Conservation (phyloP, 2,113 vertebrate species). For the Pholis gunnellus region DNA sequence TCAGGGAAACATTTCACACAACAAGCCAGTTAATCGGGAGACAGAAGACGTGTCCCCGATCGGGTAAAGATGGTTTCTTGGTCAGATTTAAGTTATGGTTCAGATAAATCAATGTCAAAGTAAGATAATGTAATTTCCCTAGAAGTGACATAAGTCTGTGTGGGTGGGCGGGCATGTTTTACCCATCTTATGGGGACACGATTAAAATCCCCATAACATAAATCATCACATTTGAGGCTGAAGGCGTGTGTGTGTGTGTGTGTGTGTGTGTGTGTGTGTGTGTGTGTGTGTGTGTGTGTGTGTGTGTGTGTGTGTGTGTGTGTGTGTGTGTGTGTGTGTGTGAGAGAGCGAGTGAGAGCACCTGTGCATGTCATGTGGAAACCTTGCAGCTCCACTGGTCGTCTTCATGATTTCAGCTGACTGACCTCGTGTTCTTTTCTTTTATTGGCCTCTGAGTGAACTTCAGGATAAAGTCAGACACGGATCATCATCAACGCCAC, state of each 20-base stretch:
- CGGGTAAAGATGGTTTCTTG: no score
- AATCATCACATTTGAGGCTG: no score
- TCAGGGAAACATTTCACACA: background rate
- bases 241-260: background rate
- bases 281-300: no score
- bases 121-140: no score
- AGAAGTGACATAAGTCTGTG: no score
- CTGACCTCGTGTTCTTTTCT: background rate
- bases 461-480: background rate
- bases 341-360: background rate
- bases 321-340: no score
- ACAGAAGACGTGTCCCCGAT: background rate
- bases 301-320: no score
- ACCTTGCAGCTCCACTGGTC: no score
- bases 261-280: conserved; percentile 5
- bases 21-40: background rate
- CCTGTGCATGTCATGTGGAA: background rate
- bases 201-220: no score
- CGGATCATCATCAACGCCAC: background rate
- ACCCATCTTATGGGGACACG: no score
- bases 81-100: background rate
- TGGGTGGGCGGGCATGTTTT: no score
- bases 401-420: conserved; percentile 8
- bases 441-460: background rate
- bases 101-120: background rate